Evolutionary conservation across 1,140 invertebrate species (phyloP).

Genomic region (Campoletis sonorensis): DNA sequence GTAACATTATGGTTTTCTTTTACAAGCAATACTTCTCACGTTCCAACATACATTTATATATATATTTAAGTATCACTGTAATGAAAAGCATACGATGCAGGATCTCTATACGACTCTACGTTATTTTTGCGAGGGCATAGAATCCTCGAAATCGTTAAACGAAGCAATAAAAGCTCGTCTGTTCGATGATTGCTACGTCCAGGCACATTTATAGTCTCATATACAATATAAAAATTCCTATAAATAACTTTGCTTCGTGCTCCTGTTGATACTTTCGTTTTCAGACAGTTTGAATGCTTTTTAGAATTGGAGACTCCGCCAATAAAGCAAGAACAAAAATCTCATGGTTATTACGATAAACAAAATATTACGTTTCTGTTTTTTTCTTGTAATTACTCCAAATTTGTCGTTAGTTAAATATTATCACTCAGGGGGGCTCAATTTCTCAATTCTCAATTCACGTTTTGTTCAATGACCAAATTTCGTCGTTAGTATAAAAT

Average conservation of each 20-base stretch:
- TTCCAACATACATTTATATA: not conserved
- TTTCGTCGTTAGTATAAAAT: too few relatives aligned
- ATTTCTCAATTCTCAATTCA: too few relatives aligned
- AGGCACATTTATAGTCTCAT: conserved; percentile 1
- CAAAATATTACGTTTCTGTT: too few relatives aligned
- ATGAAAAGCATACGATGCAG: conserved; percentile 7
- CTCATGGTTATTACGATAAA: too few relatives aligned
- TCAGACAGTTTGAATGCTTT: too few relatives aligned
- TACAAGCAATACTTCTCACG: not conserved
- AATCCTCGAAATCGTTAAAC: not conserved
- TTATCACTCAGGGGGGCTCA: too few relatives aligned
- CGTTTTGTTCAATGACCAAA: too few relatives aligned
- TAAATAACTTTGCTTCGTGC: not conserved
- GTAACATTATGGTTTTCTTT: not conserved
- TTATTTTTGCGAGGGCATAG: not conserved
- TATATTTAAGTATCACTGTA: not conserved
- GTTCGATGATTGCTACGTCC: conserved; percentile 15
- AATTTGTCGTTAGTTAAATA: too few relatives aligned
- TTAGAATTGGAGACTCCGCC: too few relatives aligned
- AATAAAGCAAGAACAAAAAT: too few relatives aligned
- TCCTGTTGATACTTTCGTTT: too few relatives aligned
- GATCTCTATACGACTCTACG: not conserved
- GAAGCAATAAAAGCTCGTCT: conserved; percentile 14
- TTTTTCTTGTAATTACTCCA: too few relatives aligned
- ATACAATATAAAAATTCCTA: not conserved